Base-by-base conservation (phyloP, 2,888 invertebrate species). In the Acleris holmiana region DNA sequence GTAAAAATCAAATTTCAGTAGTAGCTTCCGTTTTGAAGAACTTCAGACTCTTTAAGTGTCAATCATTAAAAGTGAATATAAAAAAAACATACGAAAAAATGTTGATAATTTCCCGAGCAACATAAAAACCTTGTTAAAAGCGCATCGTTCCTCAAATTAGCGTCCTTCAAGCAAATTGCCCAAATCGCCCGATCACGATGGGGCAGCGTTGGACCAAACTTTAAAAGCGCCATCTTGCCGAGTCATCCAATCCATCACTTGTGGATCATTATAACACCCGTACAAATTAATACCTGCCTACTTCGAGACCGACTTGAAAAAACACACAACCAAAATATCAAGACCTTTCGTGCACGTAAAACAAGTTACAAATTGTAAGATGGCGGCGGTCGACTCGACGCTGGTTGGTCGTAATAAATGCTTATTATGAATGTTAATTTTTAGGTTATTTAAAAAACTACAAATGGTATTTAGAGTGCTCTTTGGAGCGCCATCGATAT, bases 241-340 rank as follows among this genome's bases (percentile, higher is more conserved):
- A 84, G 73, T 91, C 91, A 91, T 79, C 85, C 89, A 85, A 91
- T 91, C 90, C 91, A 91, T 91, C 91, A 91, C 80, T 10, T 13
- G 35, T 4, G 80, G 85, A 86, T 89, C 85, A 86, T 89, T 85
- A 89, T 89, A 89, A 88, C 83, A 83, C 84, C 76, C 80, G 71
- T 78, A 79, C 84, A 89, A 91, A 91, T 91, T 89, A 89, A 86
- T 89, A 91, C 91, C 91, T 90, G 90, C 86, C 88, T 71, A 76
- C 78, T 78, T 77, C 77, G 78, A 82, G 87, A 81, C 82, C 83
- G 82, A 82, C 81, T 83, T 80, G 80, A 82, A 82, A 82, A 80
- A 84, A 78, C 46, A 23, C 18, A 44, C 53, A 19, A 15, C 88
- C 83, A 82, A 4, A 59, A 13, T 70, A 61, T 47, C 18, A 21